A percentile compares a stretch with the other conserved stretches of the same genome.
These are phyloP conservation scores for Petromus typicus DNA, from an alignment of 2,113 vertebrate species.

Conservation along the genomic window DNA sequence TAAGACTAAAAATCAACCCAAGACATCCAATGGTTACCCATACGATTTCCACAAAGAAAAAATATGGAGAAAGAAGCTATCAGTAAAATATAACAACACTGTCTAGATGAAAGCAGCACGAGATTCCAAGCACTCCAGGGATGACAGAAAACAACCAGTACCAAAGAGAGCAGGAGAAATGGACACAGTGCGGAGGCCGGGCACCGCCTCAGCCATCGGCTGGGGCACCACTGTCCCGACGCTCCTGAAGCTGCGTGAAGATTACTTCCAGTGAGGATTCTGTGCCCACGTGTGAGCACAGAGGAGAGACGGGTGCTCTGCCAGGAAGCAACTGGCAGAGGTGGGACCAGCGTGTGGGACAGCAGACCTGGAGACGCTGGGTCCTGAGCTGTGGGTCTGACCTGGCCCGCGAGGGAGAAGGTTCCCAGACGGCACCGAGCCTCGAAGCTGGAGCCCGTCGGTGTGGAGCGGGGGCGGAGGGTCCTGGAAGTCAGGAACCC, in stretches of 20 bases:
- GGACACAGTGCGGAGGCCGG: too few species aligned
- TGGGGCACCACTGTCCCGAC: too few species aligned
- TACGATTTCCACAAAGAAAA: not conserved
- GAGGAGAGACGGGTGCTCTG: too few species aligned
- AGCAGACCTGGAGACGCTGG: not conserved
- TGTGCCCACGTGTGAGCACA: too few species aligned
- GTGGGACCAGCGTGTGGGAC: too few species aligned
- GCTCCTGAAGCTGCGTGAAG: too few species aligned
- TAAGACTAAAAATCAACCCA: not conserved
- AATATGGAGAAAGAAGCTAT: not conserved
- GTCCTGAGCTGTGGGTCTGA: not conserved
- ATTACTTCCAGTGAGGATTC: too few species aligned
- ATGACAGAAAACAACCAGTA: fast-evolving
- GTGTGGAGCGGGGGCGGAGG: not conserved
- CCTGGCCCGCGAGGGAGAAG: not conserved
- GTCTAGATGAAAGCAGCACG: not conserved
- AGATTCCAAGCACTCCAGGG: not conserved
- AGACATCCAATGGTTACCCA: not conserved
- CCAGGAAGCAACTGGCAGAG: too few species aligned
- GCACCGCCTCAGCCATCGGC: not conserved
- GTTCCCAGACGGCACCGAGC: not conserved
- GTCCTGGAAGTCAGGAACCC: not conserved
- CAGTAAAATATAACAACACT: not conserved
- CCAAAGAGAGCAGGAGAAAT: not conserved
- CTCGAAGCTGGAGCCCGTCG: not conserved